Evolutionary conservation across 2,797 vertebrate genomes (phyloP).

Genomic region (Benthosema pterotum): DNA sequence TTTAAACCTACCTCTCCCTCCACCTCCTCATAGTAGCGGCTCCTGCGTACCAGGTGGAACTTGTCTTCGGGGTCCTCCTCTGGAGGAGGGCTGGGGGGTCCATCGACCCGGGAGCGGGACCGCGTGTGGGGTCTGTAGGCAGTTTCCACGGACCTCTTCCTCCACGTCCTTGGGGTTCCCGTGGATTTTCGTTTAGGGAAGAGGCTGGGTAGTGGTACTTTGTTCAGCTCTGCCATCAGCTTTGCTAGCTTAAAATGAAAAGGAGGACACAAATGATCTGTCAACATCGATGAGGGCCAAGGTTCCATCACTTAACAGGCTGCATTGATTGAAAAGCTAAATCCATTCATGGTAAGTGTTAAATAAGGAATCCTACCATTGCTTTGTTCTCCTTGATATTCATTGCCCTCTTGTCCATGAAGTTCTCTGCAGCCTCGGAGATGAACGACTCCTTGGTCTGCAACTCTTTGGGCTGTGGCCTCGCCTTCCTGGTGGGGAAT

Average conservation of each 20-base stretch:
- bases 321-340: not conserved
- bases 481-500: constrained; percentile 83
- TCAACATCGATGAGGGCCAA: too few species aligned
- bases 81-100: constrained; percentile 77
- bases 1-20: constrained; percentile 78
- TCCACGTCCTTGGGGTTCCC: constrained; percentile 47
- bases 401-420: constrained; percentile 91
- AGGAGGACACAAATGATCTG: not conserved
- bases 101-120: constrained; percentile 86
- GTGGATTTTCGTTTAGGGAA: constrained; percentile 74
- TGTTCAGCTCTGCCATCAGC: constrained; percentile 94
- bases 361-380: constrained; percentile 85
- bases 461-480: constrained; percentile 44
- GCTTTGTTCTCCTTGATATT: constrained; percentile 99
- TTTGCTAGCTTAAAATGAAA: constrained; percentile 86
- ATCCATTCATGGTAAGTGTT: not conserved
- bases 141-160: constrained; percentile 83
- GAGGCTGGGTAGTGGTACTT: constrained; percentile 87
- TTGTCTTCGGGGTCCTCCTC: constrained; percentile 85
- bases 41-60: constrained; percentile 87
- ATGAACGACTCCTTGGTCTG: too few species aligned
- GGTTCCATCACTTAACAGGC: too few species aligned
- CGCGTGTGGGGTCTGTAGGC: constrained; percentile 87
- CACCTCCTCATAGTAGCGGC: constrained; percentile 72
- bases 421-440: constrained; percentile 81